Conservation (phyloP, 1,140 invertebrate species). For the Drosophila serrata region DNA sequence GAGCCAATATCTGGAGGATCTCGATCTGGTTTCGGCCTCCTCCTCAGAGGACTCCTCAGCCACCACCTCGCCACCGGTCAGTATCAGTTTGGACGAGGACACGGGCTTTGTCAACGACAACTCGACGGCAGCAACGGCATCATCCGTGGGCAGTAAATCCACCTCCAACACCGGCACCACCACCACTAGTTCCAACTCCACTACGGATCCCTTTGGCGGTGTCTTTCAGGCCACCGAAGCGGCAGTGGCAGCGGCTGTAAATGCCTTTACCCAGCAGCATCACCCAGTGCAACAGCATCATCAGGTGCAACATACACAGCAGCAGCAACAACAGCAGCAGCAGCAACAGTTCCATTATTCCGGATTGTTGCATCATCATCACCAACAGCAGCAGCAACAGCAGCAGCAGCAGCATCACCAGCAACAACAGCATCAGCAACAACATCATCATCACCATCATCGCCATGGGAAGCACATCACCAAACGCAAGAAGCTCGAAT, state of each 20-base stretch:
- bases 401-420: conserved; percentile 29
- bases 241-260: conserved; percentile 25
- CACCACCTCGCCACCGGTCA: conserved; percentile 13
- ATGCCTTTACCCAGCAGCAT: conserved; percentile 40
- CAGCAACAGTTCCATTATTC: conserved; percentile 53
- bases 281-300: conserved; percentile 31
- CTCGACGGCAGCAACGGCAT: neutral
- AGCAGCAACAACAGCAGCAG: conserved; percentile 12
- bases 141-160: neutral
- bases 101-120: conserved; percentile 71
- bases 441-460: conserved; percentile 18
- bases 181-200: neutral
- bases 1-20: conserved; percentile 62
- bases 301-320: conserved; percentile 24
- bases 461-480: conserved; percentile 58
- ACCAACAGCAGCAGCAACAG: conserved; percentile 29
- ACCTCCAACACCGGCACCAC: neutral
- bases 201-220: conserved; percentile 53
- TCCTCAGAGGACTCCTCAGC: conserved; percentile 41
- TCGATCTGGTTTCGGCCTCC: conserved; percentile 49
- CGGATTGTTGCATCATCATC: conserved; percentile 35
- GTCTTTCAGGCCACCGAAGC: conserved; percentile 57
- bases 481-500: conserved; percentile 89
- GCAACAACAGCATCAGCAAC: conserved; percentile 24
- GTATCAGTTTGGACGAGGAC: conserved; percentile 55